Evolutionary conservation across 2,888 invertebrate genomes (phyloP).

Genomic region (Meta bourneti): DNA sequence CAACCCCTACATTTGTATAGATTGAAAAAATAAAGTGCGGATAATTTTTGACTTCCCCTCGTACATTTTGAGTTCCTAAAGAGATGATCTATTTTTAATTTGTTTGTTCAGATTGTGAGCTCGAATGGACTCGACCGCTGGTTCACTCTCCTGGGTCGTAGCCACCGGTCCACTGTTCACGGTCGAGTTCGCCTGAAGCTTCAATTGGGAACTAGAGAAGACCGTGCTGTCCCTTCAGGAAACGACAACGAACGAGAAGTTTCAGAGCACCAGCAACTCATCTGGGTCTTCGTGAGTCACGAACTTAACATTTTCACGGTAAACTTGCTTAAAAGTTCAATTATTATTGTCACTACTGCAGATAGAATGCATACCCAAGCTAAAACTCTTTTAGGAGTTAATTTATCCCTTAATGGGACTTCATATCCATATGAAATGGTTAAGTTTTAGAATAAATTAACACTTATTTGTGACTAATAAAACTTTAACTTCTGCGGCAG

Average conservation of each 20-base stretch:
- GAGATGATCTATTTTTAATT: background rate
- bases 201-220: constrained; percentile 94
- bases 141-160: constrained; percentile 94
- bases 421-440: too few species aligned
- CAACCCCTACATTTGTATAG: too few species aligned
- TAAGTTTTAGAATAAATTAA: too few species aligned
- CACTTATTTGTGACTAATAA: too few species aligned
- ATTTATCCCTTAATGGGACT: too few species aligned
- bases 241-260: constrained; percentile 80
- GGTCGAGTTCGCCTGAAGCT: constrained; percentile 92
- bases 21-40: too few species aligned
- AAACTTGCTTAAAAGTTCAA: constrained; percentile 10
- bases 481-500: too few species aligned
- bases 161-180: constrained; percentile 94
- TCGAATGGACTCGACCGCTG: constrained; percentile 93
- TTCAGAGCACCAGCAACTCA: constrained; percentile 91
- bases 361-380: too few species aligned
- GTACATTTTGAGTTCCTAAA: too few species aligned
- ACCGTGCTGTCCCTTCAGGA: constrained; percentile 85
- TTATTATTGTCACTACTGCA: too few species aligned
- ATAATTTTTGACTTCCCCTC: too few species aligned
- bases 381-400: too few species aligned
- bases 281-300: constrained; percentile 84
- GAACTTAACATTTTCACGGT: constrained; percentile 85
- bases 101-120: background rate